A percentile compares a stretch with the other conserved stretches of the same genome.
Conservation (phyloP, 2,113 vertebrate species). For the Apteryx mantelli region DNA sequence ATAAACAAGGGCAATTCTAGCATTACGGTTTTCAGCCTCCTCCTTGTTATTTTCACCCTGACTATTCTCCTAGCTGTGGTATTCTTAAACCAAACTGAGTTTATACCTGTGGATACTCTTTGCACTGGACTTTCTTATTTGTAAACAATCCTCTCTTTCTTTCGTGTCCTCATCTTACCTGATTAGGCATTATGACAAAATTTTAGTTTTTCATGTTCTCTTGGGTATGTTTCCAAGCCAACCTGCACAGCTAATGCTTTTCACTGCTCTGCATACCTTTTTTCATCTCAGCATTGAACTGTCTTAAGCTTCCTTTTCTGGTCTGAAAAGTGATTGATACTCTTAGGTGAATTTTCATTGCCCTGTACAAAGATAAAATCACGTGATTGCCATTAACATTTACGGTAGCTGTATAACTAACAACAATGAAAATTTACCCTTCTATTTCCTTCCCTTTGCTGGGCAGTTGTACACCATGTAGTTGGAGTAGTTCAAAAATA, state of each 20-base stretch:
- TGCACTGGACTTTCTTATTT: neutral
- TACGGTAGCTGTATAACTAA: neutral
- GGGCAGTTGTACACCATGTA: neutral
- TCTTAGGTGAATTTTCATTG: conserved; percentile 20
- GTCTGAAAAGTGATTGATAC: conserved; percentile 20
- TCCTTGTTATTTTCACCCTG: neutral
- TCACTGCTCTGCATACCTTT: neutral
- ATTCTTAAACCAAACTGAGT: neutral
- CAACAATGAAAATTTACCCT: neutral
- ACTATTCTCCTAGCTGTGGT: neutral
- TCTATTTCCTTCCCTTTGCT: neutral
- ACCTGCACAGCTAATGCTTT: neutral
- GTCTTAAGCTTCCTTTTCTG: conserved; percentile 14
- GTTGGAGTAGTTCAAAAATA: neutral
- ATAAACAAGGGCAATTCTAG: neutral
- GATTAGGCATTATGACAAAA: neutral
- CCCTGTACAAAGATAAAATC: neutral
- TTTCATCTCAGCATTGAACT: neutral
- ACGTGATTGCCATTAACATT: conserved; percentile 47
- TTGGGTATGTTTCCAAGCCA: neutral
- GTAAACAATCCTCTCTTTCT: neutral
- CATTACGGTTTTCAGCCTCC: neutral
- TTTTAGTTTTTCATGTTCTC: neutral
- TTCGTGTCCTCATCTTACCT: neutral
- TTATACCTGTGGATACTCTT: neutral